These are phyloP conservation scores for Pimpla rufipes DNA, from an alignment of 2,888 invertebrate species.

Conservation along the genomic window DNA sequence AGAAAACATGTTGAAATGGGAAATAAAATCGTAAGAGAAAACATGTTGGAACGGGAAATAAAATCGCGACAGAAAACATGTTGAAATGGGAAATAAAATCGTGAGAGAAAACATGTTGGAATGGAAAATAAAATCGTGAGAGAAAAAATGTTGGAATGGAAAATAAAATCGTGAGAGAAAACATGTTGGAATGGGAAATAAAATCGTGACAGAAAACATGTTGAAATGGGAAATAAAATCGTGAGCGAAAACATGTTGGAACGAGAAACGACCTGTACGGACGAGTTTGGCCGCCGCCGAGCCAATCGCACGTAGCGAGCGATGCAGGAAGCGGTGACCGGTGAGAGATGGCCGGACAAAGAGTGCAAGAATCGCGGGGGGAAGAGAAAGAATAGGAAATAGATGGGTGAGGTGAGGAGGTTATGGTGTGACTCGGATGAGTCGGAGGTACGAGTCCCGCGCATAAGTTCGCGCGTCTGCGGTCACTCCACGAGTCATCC, in stretches of 20 bases:
- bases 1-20: no score
- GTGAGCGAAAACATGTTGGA: not conserved
- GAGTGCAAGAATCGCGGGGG: not conserved
- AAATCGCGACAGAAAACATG: not conserved
- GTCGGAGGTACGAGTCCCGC: constrained; percentile 47
- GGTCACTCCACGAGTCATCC: constrained; percentile 81
- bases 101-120: not conserved
- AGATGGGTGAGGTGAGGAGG: constrained; percentile 41
- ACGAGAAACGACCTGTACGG: not conserved
- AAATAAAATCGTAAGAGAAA: not conserved
- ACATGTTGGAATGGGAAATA: not conserved
- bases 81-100: not conserved
- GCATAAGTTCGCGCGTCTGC: constrained; percentile 79
- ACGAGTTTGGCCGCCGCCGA: not conserved
- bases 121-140: no score
- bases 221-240: not conserved
- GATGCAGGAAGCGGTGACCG: not conserved
- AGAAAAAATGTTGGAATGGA: not conserved
- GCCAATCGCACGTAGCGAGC: not conserved
- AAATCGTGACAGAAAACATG: not conserved
- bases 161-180: not conserved
- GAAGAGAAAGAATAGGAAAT: constrained; percentile 45
- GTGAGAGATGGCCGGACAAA: constrained; percentile 4
- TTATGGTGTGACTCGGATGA: constrained; percentile 56
- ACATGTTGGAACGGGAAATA: not conserved